Evolutionary conservation across 2,113 vertebrate genomes (phyloP), one percentile per base, ranked within the genome.

Genomic region (Cavia porcellus): DNA sequence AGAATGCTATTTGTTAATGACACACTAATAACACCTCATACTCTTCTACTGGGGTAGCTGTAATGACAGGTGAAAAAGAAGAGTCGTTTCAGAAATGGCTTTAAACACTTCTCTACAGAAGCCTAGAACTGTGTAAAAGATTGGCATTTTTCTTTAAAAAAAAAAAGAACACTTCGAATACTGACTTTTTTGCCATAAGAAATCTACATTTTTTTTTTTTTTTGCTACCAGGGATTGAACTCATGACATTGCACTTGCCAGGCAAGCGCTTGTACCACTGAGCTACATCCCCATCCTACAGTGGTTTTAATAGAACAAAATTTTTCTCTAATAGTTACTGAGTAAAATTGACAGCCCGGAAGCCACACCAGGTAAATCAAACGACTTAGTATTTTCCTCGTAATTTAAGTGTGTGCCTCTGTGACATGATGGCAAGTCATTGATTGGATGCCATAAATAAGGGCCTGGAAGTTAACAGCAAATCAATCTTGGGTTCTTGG

Each of bases 301-400:
- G 50, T 52, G 47, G n/a, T 75, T 91, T 96, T 89, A 86, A 89
- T 93, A 89, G 57, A 74, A 75, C 64, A 79, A 52, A 87, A 61
- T 13, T 3, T 24, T 94, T 30, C 50, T 57, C 82, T 86, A 92
- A 89, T 80, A 89, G 32, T 75, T 64, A 91, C 89, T 50, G 55
- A 95, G 42, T 97, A 92, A 89, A 97, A n/a, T 52, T 75, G 83
- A 80, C n/a, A 72, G 92, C 55, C 50, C 28, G 20, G 45, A 94
- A 93, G 30, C 14, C 50, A 47, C 72, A 59, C 61, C 70, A 74
- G 86, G 86, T 52, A 86, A 77, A 68, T 35, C 50, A 50, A 57
- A 57, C 22, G 57, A 92, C 74, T 95, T 74, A 25, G 22, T 72
- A 19, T 92, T 85, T 96, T 77, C 35, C 50, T 45, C 3, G n/a